phyloP scores from a whole-genome alignment of 2,113 vertebrate genomes.

The Myocastor coypus region DNA sequence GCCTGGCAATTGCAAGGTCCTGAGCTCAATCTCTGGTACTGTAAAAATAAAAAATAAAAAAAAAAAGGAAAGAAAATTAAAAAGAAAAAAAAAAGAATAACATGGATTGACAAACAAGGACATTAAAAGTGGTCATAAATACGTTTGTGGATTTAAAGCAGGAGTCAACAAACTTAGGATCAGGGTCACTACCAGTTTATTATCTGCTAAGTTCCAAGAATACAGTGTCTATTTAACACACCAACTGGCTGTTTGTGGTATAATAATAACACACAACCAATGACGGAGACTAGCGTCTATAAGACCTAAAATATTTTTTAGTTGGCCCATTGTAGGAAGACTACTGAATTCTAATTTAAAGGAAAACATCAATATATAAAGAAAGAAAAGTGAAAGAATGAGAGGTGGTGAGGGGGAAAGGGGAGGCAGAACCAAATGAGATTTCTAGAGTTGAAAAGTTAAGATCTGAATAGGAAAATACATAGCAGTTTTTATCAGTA shows the following conservation, averaged over 20 bases:
- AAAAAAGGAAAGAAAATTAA: too few relatives aligned
- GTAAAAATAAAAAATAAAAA: too few relatives aligned
- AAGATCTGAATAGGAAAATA: conserved; percentile 18
- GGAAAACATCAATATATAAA: neutral
- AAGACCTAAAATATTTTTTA: conserved; percentile 6
- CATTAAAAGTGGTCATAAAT: conserved; percentile 27
- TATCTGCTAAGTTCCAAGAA: neutral
- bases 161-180: conserved; percentile 11
- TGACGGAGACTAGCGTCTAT: neutral
- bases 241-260: neutral
- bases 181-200: neutral
- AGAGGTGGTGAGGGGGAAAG: neutral
- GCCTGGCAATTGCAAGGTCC: too few relatives aligned
- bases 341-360: conserved; percentile 10
- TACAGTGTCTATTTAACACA: neutral
- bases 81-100: neutral
- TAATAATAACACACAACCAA: neutral
- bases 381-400: neutral
- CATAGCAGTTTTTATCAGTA: neutral
- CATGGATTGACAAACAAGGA: conserved; percentile 10
- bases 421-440: neutral
- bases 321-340: neutral
- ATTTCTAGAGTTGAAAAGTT: neutral
- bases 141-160: conserved; percentile 4
- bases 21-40: too few relatives aligned